phyloP scores from a whole-genome alignment of 2,888 invertebrate genomes.

The Micoletzkya japonica region DNA sequence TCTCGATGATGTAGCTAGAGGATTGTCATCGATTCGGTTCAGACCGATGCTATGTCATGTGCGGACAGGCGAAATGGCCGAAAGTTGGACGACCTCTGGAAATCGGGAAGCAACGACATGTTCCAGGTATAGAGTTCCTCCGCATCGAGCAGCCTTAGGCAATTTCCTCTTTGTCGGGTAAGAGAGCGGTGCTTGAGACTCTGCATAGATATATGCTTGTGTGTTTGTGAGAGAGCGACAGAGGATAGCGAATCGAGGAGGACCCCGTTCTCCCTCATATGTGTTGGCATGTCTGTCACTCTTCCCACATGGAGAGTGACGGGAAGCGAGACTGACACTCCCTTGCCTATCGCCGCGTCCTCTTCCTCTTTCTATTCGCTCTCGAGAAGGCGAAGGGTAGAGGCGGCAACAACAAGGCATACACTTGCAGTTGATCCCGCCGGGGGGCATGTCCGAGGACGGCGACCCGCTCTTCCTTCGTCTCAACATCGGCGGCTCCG shows the following conservation, averaged over 20 bases:
- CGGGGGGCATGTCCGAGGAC: conserved; percentile 39
- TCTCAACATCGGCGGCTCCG: conserved; percentile 61
- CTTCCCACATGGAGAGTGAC: not conserved
- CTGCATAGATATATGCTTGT: too few relatives aligned
- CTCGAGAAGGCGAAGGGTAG: too few relatives aligned
- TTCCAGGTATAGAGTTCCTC: conserved; percentile 41
- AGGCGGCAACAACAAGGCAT: too few relatives aligned
- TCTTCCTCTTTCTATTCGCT: conserved; percentile 14
- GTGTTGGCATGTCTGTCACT: not conserved
- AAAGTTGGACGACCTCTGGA: conserved; percentile 57
- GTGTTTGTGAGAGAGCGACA: too few relatives aligned
- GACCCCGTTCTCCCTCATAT: not conserved
- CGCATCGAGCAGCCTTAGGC: not conserved
- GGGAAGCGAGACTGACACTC: conserved; percentile 22
- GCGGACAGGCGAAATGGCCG: conserved; percentile 57
- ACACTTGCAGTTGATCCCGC: conserved; percentile 37
- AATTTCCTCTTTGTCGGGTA: not conserved
- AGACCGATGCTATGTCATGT: conserved; percentile 60
- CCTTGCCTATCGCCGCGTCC: not conserved
- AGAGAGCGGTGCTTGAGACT: not conserved
- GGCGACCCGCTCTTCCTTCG: conserved; percentile 53
- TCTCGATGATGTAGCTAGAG: not conserved
- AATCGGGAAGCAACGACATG: conserved; percentile 44
- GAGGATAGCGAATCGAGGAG: too few relatives aligned
- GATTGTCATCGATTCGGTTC: not conserved